Conservation (phyloP, 1,140 invertebrate species). For the Musca vetustissima region DNA sequence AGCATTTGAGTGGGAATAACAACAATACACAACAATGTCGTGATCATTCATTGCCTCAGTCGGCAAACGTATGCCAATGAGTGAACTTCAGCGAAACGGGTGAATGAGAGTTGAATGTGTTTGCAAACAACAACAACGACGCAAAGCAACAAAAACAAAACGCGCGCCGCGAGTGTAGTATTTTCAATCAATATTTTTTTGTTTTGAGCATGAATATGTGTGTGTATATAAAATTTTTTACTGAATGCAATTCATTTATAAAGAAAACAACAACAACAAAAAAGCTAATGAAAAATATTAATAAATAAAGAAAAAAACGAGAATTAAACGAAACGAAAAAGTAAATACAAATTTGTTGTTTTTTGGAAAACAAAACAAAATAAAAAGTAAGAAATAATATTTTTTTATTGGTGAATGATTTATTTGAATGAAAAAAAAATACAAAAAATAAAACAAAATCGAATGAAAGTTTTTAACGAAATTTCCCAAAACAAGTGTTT, state of each 20-base stretch:
- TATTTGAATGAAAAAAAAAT: too few species aligned
- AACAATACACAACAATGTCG: too few species aligned
- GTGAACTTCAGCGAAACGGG: constrained; percentile 12
- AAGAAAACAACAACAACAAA: neutral
- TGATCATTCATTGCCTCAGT: constrained; percentile 5
- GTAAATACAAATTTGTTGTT: neutral
- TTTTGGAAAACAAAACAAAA: too few species aligned
- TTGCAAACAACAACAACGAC: too few species aligned
- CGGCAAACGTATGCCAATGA: constrained; percentile 20
- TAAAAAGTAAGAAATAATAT: too few species aligned
- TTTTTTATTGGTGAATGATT: too few species aligned
- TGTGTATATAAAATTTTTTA: too few species aligned
- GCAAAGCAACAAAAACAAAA: too few species aligned
- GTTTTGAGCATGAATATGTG: neutral
- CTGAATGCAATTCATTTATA: neutral
- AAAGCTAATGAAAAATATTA: neutral
- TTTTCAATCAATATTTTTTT: neutral
- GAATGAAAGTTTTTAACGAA: too few species aligned
- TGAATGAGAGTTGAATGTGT: neutral
- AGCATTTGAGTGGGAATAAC: too few species aligned
- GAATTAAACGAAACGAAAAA: neutral
- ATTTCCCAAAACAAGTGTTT: too few species aligned
- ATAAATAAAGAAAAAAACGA: neutral
- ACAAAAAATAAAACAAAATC: too few species aligned
- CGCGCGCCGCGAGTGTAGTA: neutral